phyloP scores from a whole-genome alignment of 2,113 vertebrate species.

The Pomatorhinus ruficollis region DNA sequence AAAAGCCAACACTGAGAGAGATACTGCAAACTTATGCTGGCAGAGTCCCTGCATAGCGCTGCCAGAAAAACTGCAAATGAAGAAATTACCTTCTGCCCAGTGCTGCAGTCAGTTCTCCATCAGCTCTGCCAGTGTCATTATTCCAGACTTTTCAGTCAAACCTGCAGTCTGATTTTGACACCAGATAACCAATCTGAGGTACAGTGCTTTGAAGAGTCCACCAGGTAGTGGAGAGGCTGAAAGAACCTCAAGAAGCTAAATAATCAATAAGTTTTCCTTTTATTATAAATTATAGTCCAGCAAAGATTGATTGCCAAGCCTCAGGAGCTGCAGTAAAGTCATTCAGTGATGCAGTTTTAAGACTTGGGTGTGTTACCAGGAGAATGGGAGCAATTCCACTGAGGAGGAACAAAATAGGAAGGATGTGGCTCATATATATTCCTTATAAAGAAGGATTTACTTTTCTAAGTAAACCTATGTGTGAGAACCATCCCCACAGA shows the following conservation, averaged over 20 bases:
- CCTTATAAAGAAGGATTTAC: background rate
- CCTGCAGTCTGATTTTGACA: background rate
- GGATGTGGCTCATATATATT: background rate
- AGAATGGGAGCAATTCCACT: background rate
- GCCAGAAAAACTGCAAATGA: background rate
- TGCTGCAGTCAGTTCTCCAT: background rate
- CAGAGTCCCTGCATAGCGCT: background rate
- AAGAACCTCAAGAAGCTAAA: background rate
- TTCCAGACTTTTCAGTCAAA: background rate
- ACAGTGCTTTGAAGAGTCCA: background rate
- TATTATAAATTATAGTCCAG: background rate
- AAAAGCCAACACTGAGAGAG: background rate
- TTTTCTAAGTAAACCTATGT: background rate
- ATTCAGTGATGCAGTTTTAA: background rate
- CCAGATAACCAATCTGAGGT: background rate
- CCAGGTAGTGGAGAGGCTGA: background rate
- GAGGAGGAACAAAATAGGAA: background rate
- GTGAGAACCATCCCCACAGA: background rate
- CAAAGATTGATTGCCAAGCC: background rate
- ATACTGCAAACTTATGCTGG: background rate
- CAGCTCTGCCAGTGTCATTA: background rate
- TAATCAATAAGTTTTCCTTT: background rate
- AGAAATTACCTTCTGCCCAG: background rate
- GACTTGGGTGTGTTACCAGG: background rate
- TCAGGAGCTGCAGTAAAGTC: background rate